Conservation (phyloP, 2,113 vertebrate genomes). For the Anhinga rufa region DNA sequence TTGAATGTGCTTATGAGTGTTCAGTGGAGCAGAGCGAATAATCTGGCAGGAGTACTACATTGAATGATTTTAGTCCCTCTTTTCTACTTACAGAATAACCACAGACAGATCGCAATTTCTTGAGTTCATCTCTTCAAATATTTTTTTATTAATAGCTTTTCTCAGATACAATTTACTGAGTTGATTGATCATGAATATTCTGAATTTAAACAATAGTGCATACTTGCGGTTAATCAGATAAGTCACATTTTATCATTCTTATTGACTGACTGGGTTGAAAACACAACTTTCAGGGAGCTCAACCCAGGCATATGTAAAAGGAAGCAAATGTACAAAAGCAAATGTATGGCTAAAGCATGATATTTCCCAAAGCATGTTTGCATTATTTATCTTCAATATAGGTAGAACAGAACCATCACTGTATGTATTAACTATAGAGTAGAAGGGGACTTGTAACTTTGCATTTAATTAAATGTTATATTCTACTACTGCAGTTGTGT, state of each 20-base stretch:
- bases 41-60: neutral
- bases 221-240: neutral
- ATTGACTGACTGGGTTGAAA: neutral
- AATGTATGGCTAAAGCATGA: neutral
- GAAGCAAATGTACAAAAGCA: neutral
- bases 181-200: slow-evolving; percentile 13
- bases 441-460: neutral
- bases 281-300: neutral
- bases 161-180: neutral
- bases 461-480: neutral
- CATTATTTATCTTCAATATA: neutral
- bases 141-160: slow-evolving; percentile 27
- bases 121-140: neutral
- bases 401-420: neutral
- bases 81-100: neutral
- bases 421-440: neutral
- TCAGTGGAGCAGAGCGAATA: slow-evolving; percentile 46
- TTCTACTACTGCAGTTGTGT: neutral
- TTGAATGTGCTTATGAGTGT: slow-evolving; percentile 44
- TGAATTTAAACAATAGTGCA: neutral
- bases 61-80: neutral
- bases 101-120: slow-evolving; percentile 15
- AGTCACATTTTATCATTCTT: neutral
- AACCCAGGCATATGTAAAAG: neutral
- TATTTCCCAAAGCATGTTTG: neutral